Evolutionary conservation across 2,797 vertebrate genomes (phyloP), one percentile per base, ranked within the genome.

Genomic region (Poliocrania exsul): DNA sequence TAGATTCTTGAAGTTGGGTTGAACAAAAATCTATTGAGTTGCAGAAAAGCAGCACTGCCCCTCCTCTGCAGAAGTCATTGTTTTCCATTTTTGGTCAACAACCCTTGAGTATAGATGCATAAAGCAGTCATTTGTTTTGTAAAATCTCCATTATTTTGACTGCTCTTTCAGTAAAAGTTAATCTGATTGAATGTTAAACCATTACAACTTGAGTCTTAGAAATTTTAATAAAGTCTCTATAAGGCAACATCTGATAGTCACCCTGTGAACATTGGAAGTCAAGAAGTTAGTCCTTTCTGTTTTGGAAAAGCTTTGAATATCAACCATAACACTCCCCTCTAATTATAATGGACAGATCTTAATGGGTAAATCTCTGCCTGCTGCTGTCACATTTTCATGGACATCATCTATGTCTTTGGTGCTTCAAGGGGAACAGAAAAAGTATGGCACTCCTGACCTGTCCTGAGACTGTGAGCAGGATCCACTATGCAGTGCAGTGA

Each of bases 241-340:
- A 86, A 89, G 72, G 47, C 37, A 72, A 28, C 40, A 35, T 23
- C 13, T 2, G 2, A 6, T 50, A 49, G 51, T 72, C 67, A 40
- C 23, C 46, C 35, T 85, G 16, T 26, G 29, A 66, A 62, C 15
- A 9, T 65, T 26, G 37, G 16, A 62, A 85, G 53, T 82, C 35
- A 89, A 37, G 11, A 83, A 61, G 16, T 70, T 42, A 35, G 28
- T 73, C 15, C 44, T 62, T 74, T 78, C 28, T 77, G 25, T 11
- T 93, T 66, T 64, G 57, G 47, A 61, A 70, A 73, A 84, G n/a
- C 38, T 82, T 77, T 74, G 38, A 81, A 23, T 46, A 46, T 65
- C 47, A 91, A 15, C 37, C 31, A 2, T 51, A 70, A 65, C 13
- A 20, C 13, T 61, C 62, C 25, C 23, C 0, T 0, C 16, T 69